Conservation (phyloP, 2,888 invertebrate species). For the Drosophila dives region DNA sequence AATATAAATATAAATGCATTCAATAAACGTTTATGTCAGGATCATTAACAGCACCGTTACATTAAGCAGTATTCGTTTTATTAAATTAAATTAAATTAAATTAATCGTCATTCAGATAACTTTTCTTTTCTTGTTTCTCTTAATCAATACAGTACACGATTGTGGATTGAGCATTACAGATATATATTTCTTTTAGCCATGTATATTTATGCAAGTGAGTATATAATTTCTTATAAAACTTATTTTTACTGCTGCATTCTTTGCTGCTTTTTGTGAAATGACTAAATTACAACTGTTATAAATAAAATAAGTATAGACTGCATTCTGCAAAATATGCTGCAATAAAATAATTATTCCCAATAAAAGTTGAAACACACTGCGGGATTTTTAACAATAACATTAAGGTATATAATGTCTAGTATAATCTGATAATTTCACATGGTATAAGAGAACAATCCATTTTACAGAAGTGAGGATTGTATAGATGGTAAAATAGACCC, state of each 20-base stretch:
- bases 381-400: conserved; percentile 17
- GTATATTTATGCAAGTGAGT: not conserved
- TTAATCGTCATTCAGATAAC: conserved; percentile 49
- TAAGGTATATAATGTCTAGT: conserved; percentile 1
- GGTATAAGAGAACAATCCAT: conserved; percentile 9
- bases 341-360: conserved; percentile 34
- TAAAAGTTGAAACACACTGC: conserved; percentile 17
- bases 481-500: conserved; percentile 22
- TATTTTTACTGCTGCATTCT: not conserved
- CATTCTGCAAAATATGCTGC: conserved; percentile 18
- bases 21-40: conserved; percentile 64
- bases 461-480: conserved; percentile 10
- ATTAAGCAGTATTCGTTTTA: conserved; percentile 57
- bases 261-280: not conserved
- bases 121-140: conserved; percentile 22
- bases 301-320: not conserved
- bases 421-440: not conserved
- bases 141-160: conserved; percentile 24
- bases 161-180: not conserved
- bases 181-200: not conserved
- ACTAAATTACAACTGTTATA: not conserved
- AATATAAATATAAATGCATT: conserved; percentile 59
- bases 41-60: conserved; percentile 66
- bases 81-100: conserved; percentile 52
- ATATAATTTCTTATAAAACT: not conserved